Evolutionary conservation across 2,888 invertebrate genomes (phyloP).

Genomic region (Heliconius aoede): DNA sequence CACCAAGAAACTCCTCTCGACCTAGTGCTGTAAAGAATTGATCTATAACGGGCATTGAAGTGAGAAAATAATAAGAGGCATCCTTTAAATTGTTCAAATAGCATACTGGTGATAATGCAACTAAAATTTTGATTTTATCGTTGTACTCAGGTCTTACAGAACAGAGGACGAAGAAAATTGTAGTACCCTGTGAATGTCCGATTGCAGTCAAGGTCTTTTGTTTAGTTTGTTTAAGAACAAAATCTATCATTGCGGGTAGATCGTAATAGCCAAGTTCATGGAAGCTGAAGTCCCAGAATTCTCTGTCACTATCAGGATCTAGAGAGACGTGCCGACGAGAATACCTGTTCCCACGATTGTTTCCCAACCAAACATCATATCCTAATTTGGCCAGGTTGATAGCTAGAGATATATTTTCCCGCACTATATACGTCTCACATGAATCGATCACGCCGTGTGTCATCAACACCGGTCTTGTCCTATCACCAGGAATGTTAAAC

Average conservation of each 20-base stretch:
- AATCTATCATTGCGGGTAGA: constrained; percentile 84
- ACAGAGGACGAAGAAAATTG: constrained; percentile 79
- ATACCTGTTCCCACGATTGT: constrained; percentile 84
- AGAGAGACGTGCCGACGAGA: constrained; percentile 75
- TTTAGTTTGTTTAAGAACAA: constrained; percentile 66
- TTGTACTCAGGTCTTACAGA: constrained; percentile 81
- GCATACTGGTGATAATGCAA: constrained; percentile 82
- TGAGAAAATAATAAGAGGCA: constrained; percentile 53
- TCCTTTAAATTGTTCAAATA: constrained; percentile 67
- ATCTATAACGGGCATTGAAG: constrained; percentile 56
- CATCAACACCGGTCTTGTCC: constrained; percentile 51
- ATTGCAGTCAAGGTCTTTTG: constrained; percentile 82
- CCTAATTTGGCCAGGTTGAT: constrained; percentile 70
- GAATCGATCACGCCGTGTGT: constrained; percentile 58
- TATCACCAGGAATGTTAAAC: constrained; percentile 54
- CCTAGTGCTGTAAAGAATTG: constrained; percentile 67
- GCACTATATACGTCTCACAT: constrained; percentile 56
- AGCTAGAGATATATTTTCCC: constrained; percentile 55
- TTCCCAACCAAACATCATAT: constrained; percentile 72
- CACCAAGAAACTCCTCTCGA: constrained; percentile 51
- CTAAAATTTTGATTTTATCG: constrained; percentile 75
- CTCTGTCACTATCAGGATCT: constrained; percentile 58
- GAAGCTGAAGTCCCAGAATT: constrained; percentile 83
- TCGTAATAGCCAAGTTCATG: constrained; percentile 88
- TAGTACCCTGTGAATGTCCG: constrained; percentile 87